Base-by-base conservation (phyloP, 2,797 vertebrate genomes). In the Crocodylus rhombifer region DNA sequence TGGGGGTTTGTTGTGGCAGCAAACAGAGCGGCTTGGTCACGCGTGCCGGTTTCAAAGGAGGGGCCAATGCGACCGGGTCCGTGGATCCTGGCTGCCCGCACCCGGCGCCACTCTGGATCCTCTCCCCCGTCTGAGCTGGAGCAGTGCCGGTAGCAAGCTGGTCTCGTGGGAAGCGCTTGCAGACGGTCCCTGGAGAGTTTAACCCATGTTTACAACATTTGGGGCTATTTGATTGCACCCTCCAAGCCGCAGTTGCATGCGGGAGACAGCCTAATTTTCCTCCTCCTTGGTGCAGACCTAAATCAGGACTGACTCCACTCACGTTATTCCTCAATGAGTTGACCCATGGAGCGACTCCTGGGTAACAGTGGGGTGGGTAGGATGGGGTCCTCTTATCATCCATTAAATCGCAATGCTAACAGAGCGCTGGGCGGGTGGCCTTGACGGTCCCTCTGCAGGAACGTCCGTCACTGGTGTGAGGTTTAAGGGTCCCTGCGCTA, bases 401-500 rank as follows among this genome's bases (percentile, higher is more conserved):
- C 86, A 0, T 55, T 80, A 0, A 3, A 95, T 93, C 90, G 1
- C 85, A 95, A 90, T 96, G 87, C 91, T 96, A 96, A 95, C 88
- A 94, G 17, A 33, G 65, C 0, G 0, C 14, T 56, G 56, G 28
- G 65, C 42, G 63, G 71, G 28, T 0, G 89, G 87, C 95, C 95
- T 97, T 96, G 94, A 93, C 85, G 78, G 65, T 74, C 93, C 55
- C 33, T 81, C 76, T 67, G 1, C 25, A 75, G 93, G 95, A 94
- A 88, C 51, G 89, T 85, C 85, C 86, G 67, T 81, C 82, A 90
- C 90, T 95, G 95, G 86, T 77, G 84, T 82, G 84, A n/a, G 89
- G 56, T 89, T 96, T 93, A 93, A 88, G 62, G 79, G 79, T 91
- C 87, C 91, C 95, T 89, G 55, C 55, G 64, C 80, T 97, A 97